Evolutionary conservation across 2,113 vertebrate genomes (phyloP).

Genomic region (Tetrax tetrax): DNA sequence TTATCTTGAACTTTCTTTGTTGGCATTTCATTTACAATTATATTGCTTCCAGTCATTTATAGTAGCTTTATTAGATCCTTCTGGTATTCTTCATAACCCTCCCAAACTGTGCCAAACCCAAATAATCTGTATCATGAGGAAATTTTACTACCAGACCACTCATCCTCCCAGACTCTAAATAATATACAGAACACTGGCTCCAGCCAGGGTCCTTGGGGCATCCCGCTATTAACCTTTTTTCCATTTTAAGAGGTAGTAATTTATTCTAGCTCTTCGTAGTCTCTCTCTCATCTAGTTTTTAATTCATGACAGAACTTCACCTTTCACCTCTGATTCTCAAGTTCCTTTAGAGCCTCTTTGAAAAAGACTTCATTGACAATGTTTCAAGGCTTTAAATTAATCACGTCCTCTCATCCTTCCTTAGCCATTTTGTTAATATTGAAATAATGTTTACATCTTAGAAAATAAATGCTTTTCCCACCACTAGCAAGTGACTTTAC

Average conservation of each 20-base stretch:
- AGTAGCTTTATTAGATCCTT: slow-evolving; percentile 45
- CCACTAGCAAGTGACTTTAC: not conserved
- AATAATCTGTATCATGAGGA: slow-evolving; percentile 13
- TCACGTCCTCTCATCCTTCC: not conserved
- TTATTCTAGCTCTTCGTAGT: slow-evolving; percentile 4
- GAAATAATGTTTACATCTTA: not conserved
- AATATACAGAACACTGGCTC: slow-evolving; percentile 6
- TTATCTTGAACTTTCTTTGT: not conserved
- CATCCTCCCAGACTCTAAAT: not conserved
- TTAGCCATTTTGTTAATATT: not conserved
- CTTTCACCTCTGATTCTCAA: not conserved
- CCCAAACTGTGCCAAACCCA: slow-evolving; percentile 11
- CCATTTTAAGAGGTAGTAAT: slow-evolving; percentile 35
- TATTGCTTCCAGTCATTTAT: slow-evolving; percentile 26
- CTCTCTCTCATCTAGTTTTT: slow-evolving; percentile 32
- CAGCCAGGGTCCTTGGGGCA: not conserved
- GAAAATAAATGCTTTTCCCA: not conserved
- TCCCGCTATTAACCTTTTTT: slow-evolving; percentile 36
- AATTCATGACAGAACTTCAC: slow-evolving; percentile 25
- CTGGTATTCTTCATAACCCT: slow-evolving; percentile 23
- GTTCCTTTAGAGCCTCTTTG: not conserved
- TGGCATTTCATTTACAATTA: slow-evolving; percentile 13
- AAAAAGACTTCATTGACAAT: not conserved
- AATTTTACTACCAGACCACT: not conserved
- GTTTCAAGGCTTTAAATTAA: not conserved